phyloP scores from a whole-genome alignment of 2,113 vertebrate species.

The Eurystomus gularis region DNA sequence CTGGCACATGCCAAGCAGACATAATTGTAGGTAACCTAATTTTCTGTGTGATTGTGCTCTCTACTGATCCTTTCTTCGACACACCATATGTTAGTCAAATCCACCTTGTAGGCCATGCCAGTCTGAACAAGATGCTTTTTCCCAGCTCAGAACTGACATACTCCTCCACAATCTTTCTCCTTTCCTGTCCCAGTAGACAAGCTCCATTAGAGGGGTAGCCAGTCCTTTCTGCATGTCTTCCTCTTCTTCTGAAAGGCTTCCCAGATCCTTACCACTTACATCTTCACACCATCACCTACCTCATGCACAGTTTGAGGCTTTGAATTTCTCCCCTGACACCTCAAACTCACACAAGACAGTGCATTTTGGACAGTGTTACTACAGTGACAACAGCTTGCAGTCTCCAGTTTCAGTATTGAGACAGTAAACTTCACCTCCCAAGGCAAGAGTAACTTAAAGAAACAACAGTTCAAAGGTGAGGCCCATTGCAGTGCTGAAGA shows the following conservation, averaged over 20 bases:
- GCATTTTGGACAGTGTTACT: background rate
- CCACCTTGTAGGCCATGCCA: background rate
- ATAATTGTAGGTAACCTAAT: background rate
- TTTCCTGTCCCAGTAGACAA: background rate
- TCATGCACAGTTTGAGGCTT: background rate
- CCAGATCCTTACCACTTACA: background rate
- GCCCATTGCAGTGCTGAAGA: background rate
- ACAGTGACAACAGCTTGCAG: background rate
- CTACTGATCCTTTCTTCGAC: background rate
- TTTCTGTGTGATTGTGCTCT: background rate
- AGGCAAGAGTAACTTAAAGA: background rate
- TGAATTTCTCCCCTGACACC: background rate
- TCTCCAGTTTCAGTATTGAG: background rate
- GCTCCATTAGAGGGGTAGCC: accelerated
- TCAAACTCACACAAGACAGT: background rate
- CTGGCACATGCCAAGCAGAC: background rate
- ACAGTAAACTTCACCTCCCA: background rate
- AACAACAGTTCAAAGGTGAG: accelerated
- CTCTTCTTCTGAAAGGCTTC: background rate
- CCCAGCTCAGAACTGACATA: background rate
- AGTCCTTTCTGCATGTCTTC: background rate
- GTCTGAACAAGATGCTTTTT: background rate
- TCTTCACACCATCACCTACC: background rate
- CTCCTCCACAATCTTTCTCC: background rate
- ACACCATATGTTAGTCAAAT: background rate